phyloP scores from a whole-genome alignment of 1,140 invertebrate species.

The Aphelenchoides besseyi region DNA sequence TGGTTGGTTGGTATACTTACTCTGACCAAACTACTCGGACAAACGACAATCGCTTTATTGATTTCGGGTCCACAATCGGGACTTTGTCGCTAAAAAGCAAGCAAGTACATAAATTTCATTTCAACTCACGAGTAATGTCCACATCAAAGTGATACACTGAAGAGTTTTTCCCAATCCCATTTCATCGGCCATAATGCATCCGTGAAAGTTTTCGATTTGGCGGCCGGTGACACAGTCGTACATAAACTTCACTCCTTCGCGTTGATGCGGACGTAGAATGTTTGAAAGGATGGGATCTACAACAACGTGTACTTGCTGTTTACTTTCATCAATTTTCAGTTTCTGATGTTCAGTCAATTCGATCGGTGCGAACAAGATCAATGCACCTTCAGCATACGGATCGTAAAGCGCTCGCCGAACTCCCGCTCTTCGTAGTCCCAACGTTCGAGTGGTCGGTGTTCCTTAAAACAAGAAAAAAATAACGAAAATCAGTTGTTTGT shows the following conservation, averaged over 20 bases:
- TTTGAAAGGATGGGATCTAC: slow-evolving; percentile 86
- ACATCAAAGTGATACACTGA: slow-evolving; percentile 92
- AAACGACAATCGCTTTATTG: slow-evolving; percentile 87
- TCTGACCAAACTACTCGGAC: slow-evolving; percentile 92
- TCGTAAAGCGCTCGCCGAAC: slow-evolving; percentile 79
- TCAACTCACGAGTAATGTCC: slow-evolving; percentile 87
- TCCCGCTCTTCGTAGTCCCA: slow-evolving; percentile 74
- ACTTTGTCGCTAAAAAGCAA: slow-evolving; percentile 66
- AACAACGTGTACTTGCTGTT: slow-evolving; percentile 78
- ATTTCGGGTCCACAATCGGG: slow-evolving; percentile 74
- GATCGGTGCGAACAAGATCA: slow-evolving; percentile 83
- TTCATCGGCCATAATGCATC: slow-evolving; percentile 62
- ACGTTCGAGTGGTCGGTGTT: slow-evolving; percentile 35
- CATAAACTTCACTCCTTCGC: slow-evolving; percentile 99
- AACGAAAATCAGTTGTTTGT: slow-evolving; percentile 10
- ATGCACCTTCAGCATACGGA: slow-evolving; percentile 84
- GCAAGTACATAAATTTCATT: too few relatives aligned
- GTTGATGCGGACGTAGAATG: slow-evolving; percentile 91
- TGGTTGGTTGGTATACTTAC: slow-evolving; percentile 58
- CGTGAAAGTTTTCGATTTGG: slow-evolving; percentile 73
- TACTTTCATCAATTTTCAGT: slow-evolving; percentile 71
- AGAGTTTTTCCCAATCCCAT: slow-evolving; percentile 83
- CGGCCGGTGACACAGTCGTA: slow-evolving; percentile 95
- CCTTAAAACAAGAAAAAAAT: slow-evolving; percentile 27
- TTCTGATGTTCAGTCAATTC: slow-evolving; percentile 77